Evolutionary conservation across 2,888 invertebrate species (phyloP).

Genomic region (Muscina levida): DNA sequence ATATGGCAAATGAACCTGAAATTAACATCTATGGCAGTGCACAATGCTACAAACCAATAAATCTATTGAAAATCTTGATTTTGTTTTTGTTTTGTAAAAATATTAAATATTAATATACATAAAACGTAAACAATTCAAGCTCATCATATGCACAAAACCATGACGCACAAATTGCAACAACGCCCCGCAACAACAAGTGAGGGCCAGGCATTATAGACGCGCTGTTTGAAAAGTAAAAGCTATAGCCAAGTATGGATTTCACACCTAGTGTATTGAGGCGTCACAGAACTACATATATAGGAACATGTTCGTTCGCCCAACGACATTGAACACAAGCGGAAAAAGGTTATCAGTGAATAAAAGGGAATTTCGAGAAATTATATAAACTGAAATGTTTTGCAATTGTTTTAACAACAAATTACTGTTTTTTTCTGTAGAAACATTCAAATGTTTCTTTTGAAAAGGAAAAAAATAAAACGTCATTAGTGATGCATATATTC

Average conservation of each 20-base stretch:
- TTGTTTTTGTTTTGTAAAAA: conserved; percentile 23
- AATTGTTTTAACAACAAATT: conserved; percentile 19
- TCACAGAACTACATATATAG: conserved; percentile 3
- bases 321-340: neutral
- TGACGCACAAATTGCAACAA: neutral
- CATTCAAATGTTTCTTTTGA: neutral
- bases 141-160: conserved; percentile 47
- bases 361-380: conserved; percentile 17
- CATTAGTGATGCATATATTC: conserved; percentile 22
- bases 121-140: conserved; percentile 20
- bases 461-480: too few species aligned
- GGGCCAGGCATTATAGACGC: conserved; percentile 19
- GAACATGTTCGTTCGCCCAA: too few species aligned
- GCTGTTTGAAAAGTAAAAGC: conserved; percentile 23
- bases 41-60: conserved; percentile 22
- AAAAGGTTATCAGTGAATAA: conserved; percentile 54
- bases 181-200: neutral
- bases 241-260: neutral
- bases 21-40: conserved; percentile 35
- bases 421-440: conserved; percentile 32
- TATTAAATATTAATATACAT: conserved; percentile 23
- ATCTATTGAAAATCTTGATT: conserved; percentile 36
- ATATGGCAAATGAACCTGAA: conserved; percentile 55
- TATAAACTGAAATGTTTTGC: neutral
- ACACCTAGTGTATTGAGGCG: conserved; percentile 8